These are phyloP conservation scores for Gonatopus flavifemur DNA, from an alignment of 1,140 invertebrate species.

Conservation along the genomic window DNA sequence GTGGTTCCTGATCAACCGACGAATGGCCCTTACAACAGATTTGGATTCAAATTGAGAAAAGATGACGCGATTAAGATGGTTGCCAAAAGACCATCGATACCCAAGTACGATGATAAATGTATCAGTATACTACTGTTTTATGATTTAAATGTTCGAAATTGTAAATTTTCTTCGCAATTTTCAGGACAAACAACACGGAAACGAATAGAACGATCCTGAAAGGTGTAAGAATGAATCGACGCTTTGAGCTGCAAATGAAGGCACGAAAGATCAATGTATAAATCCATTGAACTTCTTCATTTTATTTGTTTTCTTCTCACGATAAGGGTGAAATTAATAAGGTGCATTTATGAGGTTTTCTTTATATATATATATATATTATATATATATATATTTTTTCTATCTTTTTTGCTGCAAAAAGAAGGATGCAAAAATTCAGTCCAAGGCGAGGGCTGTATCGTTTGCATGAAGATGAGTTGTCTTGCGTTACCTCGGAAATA, in stretches of 20 bases:
- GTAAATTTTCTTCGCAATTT: conserved; percentile 7
- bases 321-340: conserved; percentile 6
- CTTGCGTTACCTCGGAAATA: too few relatives aligned
- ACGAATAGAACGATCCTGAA: conserved; percentile 57
- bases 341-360: too few relatives aligned
- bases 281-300: neutral
- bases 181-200: conserved; percentile 44
- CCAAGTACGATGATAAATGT: conserved; percentile 15
- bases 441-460: conserved; percentile 1
- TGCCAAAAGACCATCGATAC: conserved; percentile 16
- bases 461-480: too few relatives aligned
- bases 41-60: conserved; percentile 52
- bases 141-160: neutral
- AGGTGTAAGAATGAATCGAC: conserved; percentile 65
- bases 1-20: conserved; percentile 6
- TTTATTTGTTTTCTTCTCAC: neutral
- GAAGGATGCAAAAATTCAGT: conserved; percentile 10
- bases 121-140: conserved; percentile 4
- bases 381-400: too few relatives aligned
- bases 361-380: too few relatives aligned
- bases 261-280: conserved; percentile 38
- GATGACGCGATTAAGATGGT: conserved; percentile 33
- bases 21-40: conserved; percentile 46
- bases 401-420: too few relatives aligned
- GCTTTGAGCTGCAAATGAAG: conserved; percentile 69